Percentiles rank a stretch among this genome's conserved stretches.
Evolutionary conservation across 2,113 vertebrate species (phyloP).

Genomic region (Boleophthalmus pectinirostris): DNA sequence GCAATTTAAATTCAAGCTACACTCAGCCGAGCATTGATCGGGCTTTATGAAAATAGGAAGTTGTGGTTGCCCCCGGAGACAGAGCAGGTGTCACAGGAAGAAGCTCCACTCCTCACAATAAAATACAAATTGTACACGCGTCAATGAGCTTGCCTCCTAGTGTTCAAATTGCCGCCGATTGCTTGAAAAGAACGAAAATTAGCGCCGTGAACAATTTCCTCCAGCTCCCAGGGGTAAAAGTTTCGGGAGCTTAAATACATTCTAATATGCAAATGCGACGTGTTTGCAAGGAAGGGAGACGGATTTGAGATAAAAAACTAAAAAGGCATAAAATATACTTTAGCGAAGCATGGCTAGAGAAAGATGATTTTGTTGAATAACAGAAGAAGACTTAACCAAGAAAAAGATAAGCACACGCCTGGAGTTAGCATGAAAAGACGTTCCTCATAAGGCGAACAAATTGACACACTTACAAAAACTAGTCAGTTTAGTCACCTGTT

Average conservation of each 20-base stretch:
- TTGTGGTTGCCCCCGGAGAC: not conserved
- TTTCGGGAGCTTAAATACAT: not conserved
- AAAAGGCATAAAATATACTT: not conserved
- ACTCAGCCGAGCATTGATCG: not conserved
- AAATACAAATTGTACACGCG: slow-evolving; percentile 4
- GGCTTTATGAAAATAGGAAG: slow-evolving; percentile 12
- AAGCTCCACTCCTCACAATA: not conserved
- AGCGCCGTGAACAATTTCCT: not conserved
- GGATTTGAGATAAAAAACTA: not conserved
- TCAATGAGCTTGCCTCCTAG: slow-evolving; percentile 1
- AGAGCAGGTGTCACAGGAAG: slow-evolving; percentile 1
- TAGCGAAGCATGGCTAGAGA: not conserved
- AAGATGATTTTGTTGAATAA: not conserved
- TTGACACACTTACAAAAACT: not conserved
- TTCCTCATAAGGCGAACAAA: not conserved
- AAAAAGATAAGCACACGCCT: not conserved
- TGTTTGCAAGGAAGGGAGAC: slow-evolving; percentile 5
- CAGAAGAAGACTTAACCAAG: not conserved
- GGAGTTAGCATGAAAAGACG: not conserved
- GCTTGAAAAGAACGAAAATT: not conserved
- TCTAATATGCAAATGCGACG: not conserved
- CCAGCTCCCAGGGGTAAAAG: not conserved
- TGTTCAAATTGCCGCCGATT: not conserved
- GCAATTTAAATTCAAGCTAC: slow-evolving; percentile 7
- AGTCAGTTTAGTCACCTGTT: too few relatives aligned